These are phyloP conservation scores for Dryobotodes eremita DNA, from an alignment of 2,888 invertebrate species.

Conservation along the genomic window DNA sequence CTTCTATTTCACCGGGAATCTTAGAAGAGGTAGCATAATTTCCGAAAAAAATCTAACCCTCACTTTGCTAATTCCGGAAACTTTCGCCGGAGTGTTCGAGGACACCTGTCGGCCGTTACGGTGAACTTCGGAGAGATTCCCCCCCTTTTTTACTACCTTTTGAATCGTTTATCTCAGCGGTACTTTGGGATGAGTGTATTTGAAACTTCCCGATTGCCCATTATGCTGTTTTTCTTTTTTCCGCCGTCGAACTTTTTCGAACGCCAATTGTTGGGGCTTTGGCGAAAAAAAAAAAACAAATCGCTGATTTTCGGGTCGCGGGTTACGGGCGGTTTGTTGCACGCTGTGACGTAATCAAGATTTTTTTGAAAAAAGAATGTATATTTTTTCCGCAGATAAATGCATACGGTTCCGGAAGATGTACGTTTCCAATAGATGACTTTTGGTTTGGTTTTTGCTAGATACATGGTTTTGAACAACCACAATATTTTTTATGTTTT, in stretches of 20 bases:
- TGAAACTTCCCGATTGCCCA: conserved; percentile 80
- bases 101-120: conserved; percentile 81
- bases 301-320: conserved; percentile 64
- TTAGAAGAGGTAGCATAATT: conserved; percentile 64
- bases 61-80: conserved; percentile 76
- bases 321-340: conserved; percentile 61
- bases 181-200: conserved; percentile 77
- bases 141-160: conserved; percentile 75
- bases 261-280: conserved; percentile 64
- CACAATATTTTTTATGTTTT: conserved; percentile 11
- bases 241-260: conserved; percentile 62
- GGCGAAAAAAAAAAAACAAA: conserved; percentile 59
- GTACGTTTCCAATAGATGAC: conserved; percentile 52
- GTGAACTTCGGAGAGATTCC: conserved; percentile 71
- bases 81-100: conserved; percentile 68
- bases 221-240: conserved; percentile 77
- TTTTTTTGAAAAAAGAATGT: conserved; percentile 41
- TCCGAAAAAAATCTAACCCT: conserved; percentile 64
- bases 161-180: conserved; percentile 78
- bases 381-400: conserved; percentile 48
- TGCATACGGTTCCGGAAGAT: conserved; percentile 55
- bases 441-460: conserved; percentile 35
- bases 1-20: conserved; percentile 67
- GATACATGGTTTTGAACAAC: conserved; percentile 30
- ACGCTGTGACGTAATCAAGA: conserved; percentile 64